A percentile compares a stretch with the other conserved stretches of the same genome.
phyloP scores from a whole-genome alignment of 2,113 vertebrate species.

The Pterophyllum scalare region DNA sequence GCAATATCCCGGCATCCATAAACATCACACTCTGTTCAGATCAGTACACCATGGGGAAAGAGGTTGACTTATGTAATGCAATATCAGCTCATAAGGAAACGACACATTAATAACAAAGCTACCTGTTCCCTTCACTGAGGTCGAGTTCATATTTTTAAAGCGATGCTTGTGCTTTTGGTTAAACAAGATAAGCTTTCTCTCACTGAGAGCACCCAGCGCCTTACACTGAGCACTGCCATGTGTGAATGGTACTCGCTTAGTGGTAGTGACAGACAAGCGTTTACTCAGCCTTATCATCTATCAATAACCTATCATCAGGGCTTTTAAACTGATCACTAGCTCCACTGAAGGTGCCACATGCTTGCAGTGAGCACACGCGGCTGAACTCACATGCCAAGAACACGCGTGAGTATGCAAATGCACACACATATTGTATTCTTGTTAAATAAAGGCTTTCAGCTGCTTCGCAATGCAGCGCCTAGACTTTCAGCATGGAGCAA shows the following conservation, averaged over 20 bases:
- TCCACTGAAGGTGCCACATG: constrained; percentile 4
- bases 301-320: constrained; percentile 30
- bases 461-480: not conserved
- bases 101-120: constrained; percentile 2
- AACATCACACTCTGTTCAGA: constrained; percentile 38
- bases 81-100: constrained; percentile 54
- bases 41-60: constrained; percentile 2
- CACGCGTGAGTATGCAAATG: not conserved
- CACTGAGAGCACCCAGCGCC: not conserved
- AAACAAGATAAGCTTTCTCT: constrained; percentile 48
- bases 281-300: constrained; percentile 28
- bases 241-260: not conserved
- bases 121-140: not conserved
- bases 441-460: not conserved
- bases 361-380: not conserved
- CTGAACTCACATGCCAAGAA: not conserved
- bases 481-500: not conserved
- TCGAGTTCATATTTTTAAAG: not conserved
- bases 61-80: constrained; percentile 52
- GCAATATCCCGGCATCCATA: constrained; percentile 60
- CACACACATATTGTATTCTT: not conserved
- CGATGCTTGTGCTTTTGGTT: constrained; percentile 11
- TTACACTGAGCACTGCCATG: not conserved
- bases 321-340: not conserved
- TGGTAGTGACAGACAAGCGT: not conserved